Base-by-base conservation (phyloP, 2,113 vertebrate species). In the Eurypyga helias region DNA sequence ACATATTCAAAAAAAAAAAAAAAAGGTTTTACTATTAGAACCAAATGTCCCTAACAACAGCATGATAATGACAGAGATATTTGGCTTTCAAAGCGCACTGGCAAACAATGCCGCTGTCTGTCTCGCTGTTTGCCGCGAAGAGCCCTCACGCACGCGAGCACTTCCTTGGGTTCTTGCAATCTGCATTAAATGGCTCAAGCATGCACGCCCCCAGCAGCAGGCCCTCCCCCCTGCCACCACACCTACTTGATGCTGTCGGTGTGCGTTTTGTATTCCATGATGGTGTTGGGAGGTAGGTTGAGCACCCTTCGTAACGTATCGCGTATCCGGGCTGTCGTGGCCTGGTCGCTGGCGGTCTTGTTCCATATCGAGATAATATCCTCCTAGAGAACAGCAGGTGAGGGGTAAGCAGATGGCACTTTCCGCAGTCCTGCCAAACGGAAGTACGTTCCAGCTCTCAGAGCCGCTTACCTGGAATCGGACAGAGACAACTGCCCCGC, bases 161-260 rank as follows among this genome's bases (percentile, higher is more conserved):
- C 65, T 87, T 72, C 65, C 61, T 64, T 60, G 41, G 23, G 11
- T 17, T 64, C 87, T 77, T 62, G 72, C 6, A 2, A 92, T 60
- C 67, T 70, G 54, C 43, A 41, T 51, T 6, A 52, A 77, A 70
- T 11, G 33, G 76, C 54, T 36, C 18, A 45, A 92, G 89, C 92
- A 94, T 57, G 29, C 83, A 61, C 41, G 90, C 85, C 58, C 3
- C 61, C 75, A 51, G 67, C 77, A 73, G 75, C 77, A 6, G 76
- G 24, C 89, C 76, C 87, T 73, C 95, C 93, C 93, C 82, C 75
- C 19, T 34, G 48, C 60, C 95, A 70, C 92, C 34, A 62, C 92
- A 99, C 98, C 46, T 98, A 99, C 98, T 99, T 99, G 98, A 99
- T 99, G 97, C 98, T 99, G 33, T 99, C 98, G 13, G 98, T 99